Percentiles rank a stretch among this genome's conserved stretches.
These are phyloP conservation scores for Lasioglossum baleicum DNA, from an alignment of 1,140 invertebrate species.

Conservation along the genomic window DNA sequence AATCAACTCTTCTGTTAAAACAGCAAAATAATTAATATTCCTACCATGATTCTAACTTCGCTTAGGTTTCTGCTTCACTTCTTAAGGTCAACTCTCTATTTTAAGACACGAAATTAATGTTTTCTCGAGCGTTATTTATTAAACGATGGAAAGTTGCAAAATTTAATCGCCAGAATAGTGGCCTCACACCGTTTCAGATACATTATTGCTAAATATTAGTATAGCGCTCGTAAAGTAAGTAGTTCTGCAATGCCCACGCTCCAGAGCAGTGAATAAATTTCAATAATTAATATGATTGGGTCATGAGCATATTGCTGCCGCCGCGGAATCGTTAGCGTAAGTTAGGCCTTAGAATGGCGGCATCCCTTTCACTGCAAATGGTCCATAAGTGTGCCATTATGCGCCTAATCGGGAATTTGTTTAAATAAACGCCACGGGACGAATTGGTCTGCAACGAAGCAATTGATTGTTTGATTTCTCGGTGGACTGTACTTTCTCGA, in stretches of 20 bases:
- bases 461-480: neutral
- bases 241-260: neutral
- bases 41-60: no score
- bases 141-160: neutral
- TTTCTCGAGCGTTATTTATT: no score
- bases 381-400: neutral
- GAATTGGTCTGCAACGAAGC: no score
- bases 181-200: neutral
- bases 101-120: neutral
- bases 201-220: neutral
- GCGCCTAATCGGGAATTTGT: neutral
- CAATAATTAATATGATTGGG: neutral
- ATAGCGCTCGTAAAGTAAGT: neutral
- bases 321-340: conserved; percentile 6
- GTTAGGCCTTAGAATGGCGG: neutral
- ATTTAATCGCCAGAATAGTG: neutral
- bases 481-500: neutral
- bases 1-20: no score
- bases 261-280: neutral
- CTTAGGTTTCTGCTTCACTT: no score
- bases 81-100: neutral
- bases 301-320: neutral
- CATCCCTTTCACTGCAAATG: neutral
- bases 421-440: neutral
- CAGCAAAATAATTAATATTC: neutral